Evolutionary conservation across 2,113 vertebrate genomes (phyloP), one percentile per base, ranked within the genome.

Genomic region (Cervus canadensis): DNA sequence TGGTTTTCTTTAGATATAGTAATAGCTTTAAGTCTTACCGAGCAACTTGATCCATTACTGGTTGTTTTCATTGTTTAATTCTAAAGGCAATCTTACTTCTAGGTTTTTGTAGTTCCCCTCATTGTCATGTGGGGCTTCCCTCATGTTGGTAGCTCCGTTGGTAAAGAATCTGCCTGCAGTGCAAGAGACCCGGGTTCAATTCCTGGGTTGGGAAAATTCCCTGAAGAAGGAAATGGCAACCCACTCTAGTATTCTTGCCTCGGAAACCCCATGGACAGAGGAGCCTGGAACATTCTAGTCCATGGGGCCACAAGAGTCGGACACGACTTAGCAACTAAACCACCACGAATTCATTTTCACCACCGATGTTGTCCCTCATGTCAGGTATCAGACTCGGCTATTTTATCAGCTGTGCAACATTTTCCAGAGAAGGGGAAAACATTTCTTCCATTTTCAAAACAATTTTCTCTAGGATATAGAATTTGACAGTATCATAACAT

Each of bases 371-470:
- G 26, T 81, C 16, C 56, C 33, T 64, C 30, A 4, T n/a, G 26
- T 40, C 26, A 81, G 23, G 2, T 74, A 40, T 45, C 3, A 3
- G 19, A 12, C 7, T 64, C 2, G 19, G n/a, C n/a, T 89, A 7
- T 89, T 97, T 71, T 86, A 67, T 74, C 45, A 96, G 78, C 45
- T 43, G 25, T 43, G 11, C 3, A 85, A 45, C 6, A 57, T 94
- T 87, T 93, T 7, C 74, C 11, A 85, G 57, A 60, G 30, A 98
- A 84, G 33, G 40, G 16, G 30, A 10, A 90, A 84, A 50, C 3
- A 52, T 93, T 92, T 87, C 33, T 87, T 95, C 81, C 43, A 60
- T 28, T 93, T 98, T 74, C 12, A 89, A 86, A 79, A 81, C 30
- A 87, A 78, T 64, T 87, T 83, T 30, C 56, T 93, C 57, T 89